Conservation (phyloP, 2,113 vertebrate species). For the Hippopotamus amphibius region DNA sequence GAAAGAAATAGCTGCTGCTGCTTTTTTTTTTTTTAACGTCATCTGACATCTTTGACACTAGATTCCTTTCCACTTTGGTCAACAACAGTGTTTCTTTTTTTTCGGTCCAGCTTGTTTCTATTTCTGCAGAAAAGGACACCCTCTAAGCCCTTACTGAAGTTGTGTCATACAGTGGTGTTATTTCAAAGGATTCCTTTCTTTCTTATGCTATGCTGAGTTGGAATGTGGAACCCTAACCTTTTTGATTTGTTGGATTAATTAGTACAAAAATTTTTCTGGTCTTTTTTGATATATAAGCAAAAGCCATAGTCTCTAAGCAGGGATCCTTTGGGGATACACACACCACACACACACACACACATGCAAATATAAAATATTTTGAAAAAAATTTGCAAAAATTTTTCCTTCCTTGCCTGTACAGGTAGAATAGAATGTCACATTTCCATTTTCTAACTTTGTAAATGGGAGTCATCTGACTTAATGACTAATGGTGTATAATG, state of each 20-base stretch:
- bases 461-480: background rate
- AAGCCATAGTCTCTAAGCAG: slow-evolving; percentile 36
- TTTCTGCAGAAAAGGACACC: slow-evolving; percentile 36
- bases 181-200: slow-evolving; percentile 46
- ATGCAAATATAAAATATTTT: background rate
- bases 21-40: background rate
- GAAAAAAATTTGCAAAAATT: background rate
- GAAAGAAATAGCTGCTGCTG: background rate
- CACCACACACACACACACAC: background rate
- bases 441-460: slow-evolving; percentile 18
- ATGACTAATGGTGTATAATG: background rate
- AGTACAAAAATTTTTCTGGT: background rate
- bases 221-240: slow-evolving; percentile 19
- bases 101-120: background rate
- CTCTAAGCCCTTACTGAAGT: background rate
- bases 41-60: background rate
- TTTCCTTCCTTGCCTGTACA: slow-evolving; percentile 17
- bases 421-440: slow-evolving; percentile 24
- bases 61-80: slow-evolving; percentile 48
- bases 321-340: background rate
- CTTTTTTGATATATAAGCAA: slow-evolving; percentile 35
- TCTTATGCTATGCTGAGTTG: background rate
- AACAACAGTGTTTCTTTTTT: slow-evolving; percentile 31
- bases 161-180: background rate
- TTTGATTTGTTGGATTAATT: slow-evolving; percentile 55